Base-by-base conservation (phyloP, 2,888 invertebrate genomes). In the Lamproptera curius region DNA sequence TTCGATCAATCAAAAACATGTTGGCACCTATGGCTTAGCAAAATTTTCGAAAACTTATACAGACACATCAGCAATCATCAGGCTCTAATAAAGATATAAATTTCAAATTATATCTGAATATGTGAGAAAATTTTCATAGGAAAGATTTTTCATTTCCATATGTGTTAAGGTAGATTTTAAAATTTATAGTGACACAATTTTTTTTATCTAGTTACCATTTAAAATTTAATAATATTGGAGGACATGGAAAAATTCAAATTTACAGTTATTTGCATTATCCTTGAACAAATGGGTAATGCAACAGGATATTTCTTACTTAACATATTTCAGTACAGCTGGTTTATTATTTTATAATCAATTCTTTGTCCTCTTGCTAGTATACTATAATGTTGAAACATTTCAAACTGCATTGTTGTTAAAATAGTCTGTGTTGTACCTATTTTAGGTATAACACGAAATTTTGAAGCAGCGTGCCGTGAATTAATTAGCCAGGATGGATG, bases 401-500 rank as follows among this genome's bases (percentile, higher is more conserved):
- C n/a, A n/a, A n/a, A n/a, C n/a, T n/a, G n/a, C n/a, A n/a, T n/a
- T n/a, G n/a, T n/a, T n/a, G n/a, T n/a, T n/a, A n/a, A n/a, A n/a
- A n/a, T n/a, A n/a, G n/a, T n/a, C n/a, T n/a, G n/a, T n/a, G n/a
- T n/a, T 8, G 15, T 11, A 43, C 20, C 6, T 11, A 9, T 37
- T 17, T n/a, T 13, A 94, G 94, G 93, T 67, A 81, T 92, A 38
- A 85, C 90, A 2, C 88, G 95, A 47, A 92, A 92, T 42, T 91
- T 85, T 67, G 75, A 88, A 33, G 87, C 90, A 2, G 91, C 91
- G 0, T 86, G 92, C 50, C 76, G 81, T 1, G 89, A 89, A 57
- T 90, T 96, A 69, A 71, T 90, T 3, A 72, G 89, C 6, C 80
- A 89, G 38, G 92, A 92, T 57, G 96, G 95, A 0, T 91, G 93